These are phyloP conservation scores for Littorina saxatilis DNA, from an alignment of 1,140 invertebrate genomes.

Conservation along the genomic window DNA sequence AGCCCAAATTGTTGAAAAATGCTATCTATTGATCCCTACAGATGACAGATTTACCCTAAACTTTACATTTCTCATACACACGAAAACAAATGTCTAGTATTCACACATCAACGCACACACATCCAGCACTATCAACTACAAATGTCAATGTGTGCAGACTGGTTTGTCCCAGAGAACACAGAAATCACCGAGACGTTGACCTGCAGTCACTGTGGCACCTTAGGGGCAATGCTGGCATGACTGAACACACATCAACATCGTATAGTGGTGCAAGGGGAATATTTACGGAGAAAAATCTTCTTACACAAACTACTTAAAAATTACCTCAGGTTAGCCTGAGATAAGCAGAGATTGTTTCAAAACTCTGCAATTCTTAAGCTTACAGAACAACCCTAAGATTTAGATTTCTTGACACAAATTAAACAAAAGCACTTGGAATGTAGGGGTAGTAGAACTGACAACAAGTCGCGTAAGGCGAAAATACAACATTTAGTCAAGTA, in stretches of 20 bases:
- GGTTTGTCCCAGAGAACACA: neutral
- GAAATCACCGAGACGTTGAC: neutral
- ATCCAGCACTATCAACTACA: neutral
- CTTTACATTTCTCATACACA: neutral
- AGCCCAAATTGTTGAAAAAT: neutral
- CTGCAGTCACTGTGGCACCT: neutral
- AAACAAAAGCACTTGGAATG: too few species aligned
- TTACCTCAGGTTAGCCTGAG: neutral
- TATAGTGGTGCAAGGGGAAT: neutral
- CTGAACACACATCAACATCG: neutral
- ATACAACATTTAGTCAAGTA: too few species aligned
- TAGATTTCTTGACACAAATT: too few species aligned
- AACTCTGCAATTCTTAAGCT: neutral
- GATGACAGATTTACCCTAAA: neutral
- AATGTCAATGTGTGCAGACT: neutral
- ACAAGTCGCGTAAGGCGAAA: too few species aligned
- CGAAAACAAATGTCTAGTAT: neutral
- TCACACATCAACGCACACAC: neutral
- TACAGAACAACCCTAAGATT: neutral
- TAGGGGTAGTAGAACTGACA: too few species aligned
- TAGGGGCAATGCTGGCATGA: constrained; percentile 21
- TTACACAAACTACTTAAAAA: too few species aligned
- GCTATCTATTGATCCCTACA: neutral
- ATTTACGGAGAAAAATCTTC: too few species aligned
- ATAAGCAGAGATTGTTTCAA: neutral